phyloP scores from a whole-genome alignment of 2,888 invertebrate species.

The Drosophila subquinaria region DNA sequence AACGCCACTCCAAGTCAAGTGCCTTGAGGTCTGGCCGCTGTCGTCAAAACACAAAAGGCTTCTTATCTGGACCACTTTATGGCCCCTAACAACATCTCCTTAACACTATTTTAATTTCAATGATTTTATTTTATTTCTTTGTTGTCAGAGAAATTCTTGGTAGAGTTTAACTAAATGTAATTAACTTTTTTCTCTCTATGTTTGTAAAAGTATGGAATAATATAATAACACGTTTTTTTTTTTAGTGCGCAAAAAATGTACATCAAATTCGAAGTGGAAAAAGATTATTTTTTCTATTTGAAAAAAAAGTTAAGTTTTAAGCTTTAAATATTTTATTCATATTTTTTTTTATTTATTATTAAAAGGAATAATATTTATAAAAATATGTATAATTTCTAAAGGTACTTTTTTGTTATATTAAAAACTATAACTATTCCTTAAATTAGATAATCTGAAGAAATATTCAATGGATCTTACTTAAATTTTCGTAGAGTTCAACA shows the following conservation, averaged over 20 bases:
- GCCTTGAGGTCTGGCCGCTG: constrained; percentile 45
- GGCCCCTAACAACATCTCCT: constrained; percentile 56
- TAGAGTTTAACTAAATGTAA: no score
- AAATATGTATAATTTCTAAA: no score
- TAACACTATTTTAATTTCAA: constrained; percentile 67
- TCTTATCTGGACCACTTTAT: constrained; percentile 63
- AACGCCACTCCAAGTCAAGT: constrained; percentile 58
- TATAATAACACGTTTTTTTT: no score
- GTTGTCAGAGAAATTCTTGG: constrained; percentile 17
- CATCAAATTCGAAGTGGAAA: no score
- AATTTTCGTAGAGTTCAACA: background rate
- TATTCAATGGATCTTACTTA: background rate
- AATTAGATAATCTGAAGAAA: background rate
- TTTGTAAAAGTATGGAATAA: no score
- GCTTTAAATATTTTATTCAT: no score
- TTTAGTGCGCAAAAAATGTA: no score
- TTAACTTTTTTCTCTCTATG: no score
- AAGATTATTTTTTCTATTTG: no score
- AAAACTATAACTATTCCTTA: background rate
- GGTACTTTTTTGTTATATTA: background rate
- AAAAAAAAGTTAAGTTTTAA: no score
- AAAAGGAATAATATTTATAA: no score
- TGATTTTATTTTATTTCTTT: background rate
- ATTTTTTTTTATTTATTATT: no score
- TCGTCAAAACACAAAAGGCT: constrained; percentile 16